These are phyloP conservation scores for Parazoanthus swiftii DNA, from an alignment of 92 coral and sea anemone species.

Conservation along the genomic window DNA sequence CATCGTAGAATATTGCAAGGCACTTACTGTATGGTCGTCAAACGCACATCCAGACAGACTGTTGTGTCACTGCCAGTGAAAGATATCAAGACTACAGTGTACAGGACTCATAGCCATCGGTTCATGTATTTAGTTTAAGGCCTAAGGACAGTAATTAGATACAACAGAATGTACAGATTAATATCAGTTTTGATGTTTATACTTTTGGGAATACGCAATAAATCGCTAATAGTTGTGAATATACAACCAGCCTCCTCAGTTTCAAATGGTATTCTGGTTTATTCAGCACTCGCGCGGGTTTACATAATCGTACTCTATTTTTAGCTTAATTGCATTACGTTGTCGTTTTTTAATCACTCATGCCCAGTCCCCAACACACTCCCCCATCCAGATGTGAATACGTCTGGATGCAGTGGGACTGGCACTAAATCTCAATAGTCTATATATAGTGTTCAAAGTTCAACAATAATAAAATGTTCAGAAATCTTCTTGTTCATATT, in stretches of 20 bases:
- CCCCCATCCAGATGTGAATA: conserved; percentile 3
- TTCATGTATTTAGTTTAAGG: too few relatives aligned
- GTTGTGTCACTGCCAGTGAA: too few relatives aligned
- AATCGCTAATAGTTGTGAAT: neutral
- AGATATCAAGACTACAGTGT: too few relatives aligned
- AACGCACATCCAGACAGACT: neutral
- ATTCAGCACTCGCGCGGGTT: conserved; percentile 6
- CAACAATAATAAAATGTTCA: neutral
- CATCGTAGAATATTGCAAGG: neutral
- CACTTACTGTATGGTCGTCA: neutral
- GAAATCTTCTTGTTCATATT: neutral
- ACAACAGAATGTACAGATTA: too few relatives aligned
- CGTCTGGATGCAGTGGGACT: neutral
- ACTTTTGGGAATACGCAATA: too few relatives aligned
- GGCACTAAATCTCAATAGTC: neutral
- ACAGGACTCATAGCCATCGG: too few relatives aligned
- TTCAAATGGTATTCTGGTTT: neutral
- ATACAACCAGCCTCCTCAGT: neutral
- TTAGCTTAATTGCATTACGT: conserved; percentile 5
- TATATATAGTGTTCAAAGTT: neutral
- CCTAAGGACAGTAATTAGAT: too few relatives aligned
- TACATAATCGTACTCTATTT: neutral
- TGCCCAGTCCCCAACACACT: neutral
- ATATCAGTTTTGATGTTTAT: too few relatives aligned
- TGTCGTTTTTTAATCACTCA: neutral